These are phyloP conservation scores for Macrosiphum euphorbiae DNA, from an alignment of 2,888 invertebrate genomes.

Conservation along the genomic window DNA sequence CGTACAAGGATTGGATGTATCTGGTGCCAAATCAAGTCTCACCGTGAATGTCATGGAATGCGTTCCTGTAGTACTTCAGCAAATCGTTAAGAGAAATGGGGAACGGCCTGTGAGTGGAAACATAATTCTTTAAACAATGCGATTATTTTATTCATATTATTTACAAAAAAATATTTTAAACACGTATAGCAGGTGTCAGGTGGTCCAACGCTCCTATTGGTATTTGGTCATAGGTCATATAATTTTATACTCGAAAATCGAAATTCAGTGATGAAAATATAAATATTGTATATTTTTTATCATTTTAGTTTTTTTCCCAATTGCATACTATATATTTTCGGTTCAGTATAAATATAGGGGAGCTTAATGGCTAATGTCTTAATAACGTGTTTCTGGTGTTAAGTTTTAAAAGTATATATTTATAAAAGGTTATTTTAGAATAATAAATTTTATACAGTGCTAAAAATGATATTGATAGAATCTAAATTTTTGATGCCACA, in stretches of 20 bases:
- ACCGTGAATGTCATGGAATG: constrained; percentile 67
- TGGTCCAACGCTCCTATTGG: not conserved
- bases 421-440: not conserved
- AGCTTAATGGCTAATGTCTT: too few relatives aligned
- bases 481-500: not conserved
- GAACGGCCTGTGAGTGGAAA: constrained; percentile 53
- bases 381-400: not conserved
- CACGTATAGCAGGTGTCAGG: too few relatives aligned
- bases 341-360: not conserved
- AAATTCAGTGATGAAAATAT: not conserved
- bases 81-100: constrained; percentile 63
- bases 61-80: constrained; percentile 67
- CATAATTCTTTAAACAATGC: not conserved
- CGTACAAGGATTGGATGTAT: constrained; percentile 77
- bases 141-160: not conserved
- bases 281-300: not conserved
- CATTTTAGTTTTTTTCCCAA: not conserved
- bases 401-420: not conserved
- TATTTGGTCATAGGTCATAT: too few relatives aligned
- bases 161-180: not conserved
- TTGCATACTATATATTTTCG: not conserved
- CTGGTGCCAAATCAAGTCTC: constrained; percentile 72
- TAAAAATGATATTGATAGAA: not conserved
- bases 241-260: not conserved
- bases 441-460: not conserved